Evolutionary conservation across 2,797 vertebrate species (phyloP), one percentile per base, ranked within the genome.

Genomic region (Rhinogobio ventralis): DNA sequence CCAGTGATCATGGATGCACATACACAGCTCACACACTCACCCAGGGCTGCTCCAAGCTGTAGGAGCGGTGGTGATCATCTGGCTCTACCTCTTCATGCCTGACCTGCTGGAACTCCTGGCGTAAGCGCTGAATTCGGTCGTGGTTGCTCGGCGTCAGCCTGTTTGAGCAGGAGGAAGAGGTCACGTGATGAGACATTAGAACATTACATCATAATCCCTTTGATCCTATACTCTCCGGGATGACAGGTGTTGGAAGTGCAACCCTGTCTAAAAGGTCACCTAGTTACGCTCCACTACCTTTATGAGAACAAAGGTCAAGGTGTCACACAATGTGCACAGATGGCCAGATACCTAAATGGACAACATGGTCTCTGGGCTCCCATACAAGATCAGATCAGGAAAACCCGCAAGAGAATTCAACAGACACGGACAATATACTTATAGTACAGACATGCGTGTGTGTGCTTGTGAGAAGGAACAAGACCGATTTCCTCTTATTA

Each of bases 91-190:
- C 96, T 17, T 96, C 95, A 15, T 93, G 96, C 90, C 96, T 96
- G 49, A 97, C 96, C 90, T 98, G 96, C 93, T 98, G 98, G 91
- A 99, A 99, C 92, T 99, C 98, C 45, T 98, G 96, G 77, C 97
- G 91, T 89, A 99, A 95, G 89, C 96, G 94, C 92, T 98, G 97
- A 97, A 99, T 99, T 96, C 98, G 97, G 92, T 99, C 97, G 8
- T 98, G 97, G 90, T 99, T 98, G 95, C 97, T 99, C 5, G 97
- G 97, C 46, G 96, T 94, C 69, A 97, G 95, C 91, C 97, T 96
- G 95, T 92, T 96, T 91, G 96, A 97, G 33, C 28, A 90, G 93
- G 39, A 91, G 64, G 74, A 86, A 0, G 51, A 55, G 51, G 62
- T 60, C 57, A 66, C n/a, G 64, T 39, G 76, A 84, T 72, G 66